Evolutionary conservation across 2,888 invertebrate species (phyloP), one percentile per base, ranked within the genome.

Genomic region (Villa cingulata): DNA sequence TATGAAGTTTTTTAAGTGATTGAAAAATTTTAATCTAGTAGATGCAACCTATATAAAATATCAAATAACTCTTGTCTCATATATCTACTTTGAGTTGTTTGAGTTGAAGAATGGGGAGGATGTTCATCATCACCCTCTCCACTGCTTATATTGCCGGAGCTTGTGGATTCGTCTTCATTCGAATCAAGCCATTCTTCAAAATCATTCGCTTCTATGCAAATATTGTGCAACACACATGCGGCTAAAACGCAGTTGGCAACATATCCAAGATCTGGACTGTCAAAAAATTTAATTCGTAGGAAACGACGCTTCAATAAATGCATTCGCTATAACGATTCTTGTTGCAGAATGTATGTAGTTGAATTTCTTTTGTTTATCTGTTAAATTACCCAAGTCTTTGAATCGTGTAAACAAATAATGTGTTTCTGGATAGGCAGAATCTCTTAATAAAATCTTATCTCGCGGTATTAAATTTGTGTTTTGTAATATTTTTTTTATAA

Each of bases 241-340:
- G 58, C 51, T 5, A 54, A 51, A n/a, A 55, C 48, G 9, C 53
- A 36, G 36, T 56, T 52, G 10, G 48, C 44, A 1, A 57, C 38
- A 18, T 42, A 40, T n/a, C 43, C 39, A 7, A 56, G 41, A 46
- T 56, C 44, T 3, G 41, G 48, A 43, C 54, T 53, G 38, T 59
- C 57, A 1, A 52, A 53, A 40, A 55, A 54, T 38, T 56, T 54
- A 2, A 61, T 42, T 37, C 59, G 54, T 15, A 56, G 50, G 48
- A 61, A 63, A 29, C 61, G 46, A 4, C 50, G 37, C 49, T 63
- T 63, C 15, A 62, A 46, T 6, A 60, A 62, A 59, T 3, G 59
- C 53, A 51, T 60, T 53, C 52, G 59, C 58, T 5, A 60, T 55
- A 7, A 57, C 53, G 1, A 57, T 54, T 50, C 61, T 49, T 1